phyloP scores from a whole-genome alignment of 2,113 vertebrate species.

The Origma solitaria region DNA sequence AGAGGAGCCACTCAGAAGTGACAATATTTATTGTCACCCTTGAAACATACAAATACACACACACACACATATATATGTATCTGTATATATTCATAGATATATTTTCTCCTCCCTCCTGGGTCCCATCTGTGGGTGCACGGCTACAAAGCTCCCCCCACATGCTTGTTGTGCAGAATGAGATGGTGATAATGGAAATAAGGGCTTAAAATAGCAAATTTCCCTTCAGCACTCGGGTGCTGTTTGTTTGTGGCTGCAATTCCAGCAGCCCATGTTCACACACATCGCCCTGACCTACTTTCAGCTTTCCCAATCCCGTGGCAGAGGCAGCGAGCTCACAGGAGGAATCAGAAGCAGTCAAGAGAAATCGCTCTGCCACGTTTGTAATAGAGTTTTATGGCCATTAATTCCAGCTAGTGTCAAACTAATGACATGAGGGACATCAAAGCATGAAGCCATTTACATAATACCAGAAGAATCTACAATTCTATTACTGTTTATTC shows the following conservation, averaged over 20 bases:
- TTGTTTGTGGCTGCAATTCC: not conserved
- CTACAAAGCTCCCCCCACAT: not conserved
- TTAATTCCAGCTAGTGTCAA: slow-evolving; percentile 50
- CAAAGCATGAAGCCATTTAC: slow-evolving; percentile 19
- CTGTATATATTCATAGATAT: rapidly evolving
- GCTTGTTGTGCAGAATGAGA: not conserved
- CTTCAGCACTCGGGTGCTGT: not conserved
- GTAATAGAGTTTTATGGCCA: not conserved
- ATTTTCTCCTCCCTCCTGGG: not conserved
- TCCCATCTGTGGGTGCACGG: not conserved
- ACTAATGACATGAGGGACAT: slow-evolving; percentile 28
- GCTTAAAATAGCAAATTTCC: slow-evolving; percentile 32
- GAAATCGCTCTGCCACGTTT: not conserved
- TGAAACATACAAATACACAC: rapidly evolving
- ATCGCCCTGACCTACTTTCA: slow-evolving; percentile 53
- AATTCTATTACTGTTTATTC: not conserved
- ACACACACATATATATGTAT: rapidly evolving
- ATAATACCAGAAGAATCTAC: not conserved
- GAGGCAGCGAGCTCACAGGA: not conserved
- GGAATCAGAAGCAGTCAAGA: not conserved
- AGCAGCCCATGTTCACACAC: not conserved
- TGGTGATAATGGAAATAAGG: not conserved
- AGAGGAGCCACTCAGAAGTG: not conserved
- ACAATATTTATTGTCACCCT: not conserved
- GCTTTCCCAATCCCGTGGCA: not conserved